phyloP scores from a whole-genome alignment of 2,888 invertebrate genomes.

The Bursaphelenchus okinawaensis region DNA sequence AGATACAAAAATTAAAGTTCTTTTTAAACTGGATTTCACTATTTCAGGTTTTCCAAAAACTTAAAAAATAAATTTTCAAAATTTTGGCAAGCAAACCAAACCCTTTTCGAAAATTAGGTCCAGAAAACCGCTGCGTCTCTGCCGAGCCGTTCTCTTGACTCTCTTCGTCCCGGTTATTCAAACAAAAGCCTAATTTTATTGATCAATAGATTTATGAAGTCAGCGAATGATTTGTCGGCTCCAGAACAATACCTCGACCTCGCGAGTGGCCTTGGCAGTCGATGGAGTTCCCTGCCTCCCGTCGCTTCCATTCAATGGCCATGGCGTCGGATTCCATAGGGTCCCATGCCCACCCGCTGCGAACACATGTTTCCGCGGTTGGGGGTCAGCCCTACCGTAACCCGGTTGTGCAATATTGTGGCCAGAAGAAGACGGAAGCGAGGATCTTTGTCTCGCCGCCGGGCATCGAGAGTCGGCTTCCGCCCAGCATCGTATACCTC shows the following conservation, averaged over 20 bases:
- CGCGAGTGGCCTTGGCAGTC: neutral
- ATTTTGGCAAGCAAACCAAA: too few relatives aligned
- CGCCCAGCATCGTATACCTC: neutral
- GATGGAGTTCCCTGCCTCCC: neutral
- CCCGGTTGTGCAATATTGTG: too few relatives aligned
- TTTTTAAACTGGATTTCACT: too few relatives aligned
- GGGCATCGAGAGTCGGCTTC: neutral
- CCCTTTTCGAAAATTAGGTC: too few relatives aligned
- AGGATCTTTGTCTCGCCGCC: neutral
- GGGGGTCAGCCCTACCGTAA: neutral
- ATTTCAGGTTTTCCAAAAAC: too few relatives aligned
- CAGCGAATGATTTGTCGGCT: neutral
- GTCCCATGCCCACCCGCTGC: neutral
- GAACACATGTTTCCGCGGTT: neutral
- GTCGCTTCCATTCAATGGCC: neutral
- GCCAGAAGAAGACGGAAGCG: neutral
- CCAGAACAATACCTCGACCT: neutral
- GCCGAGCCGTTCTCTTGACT: neutral
- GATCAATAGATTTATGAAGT: neutral
- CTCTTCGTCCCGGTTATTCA: neutral
- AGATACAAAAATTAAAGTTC: too few relatives aligned
- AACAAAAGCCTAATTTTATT: neutral
- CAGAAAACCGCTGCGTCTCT: too few relatives aligned
- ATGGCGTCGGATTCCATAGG: neutral
- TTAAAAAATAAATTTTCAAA: too few relatives aligned